Base-by-base conservation (phyloP, 2,888 invertebrate genomes). In the Liodrosophila aerea region DNA sequence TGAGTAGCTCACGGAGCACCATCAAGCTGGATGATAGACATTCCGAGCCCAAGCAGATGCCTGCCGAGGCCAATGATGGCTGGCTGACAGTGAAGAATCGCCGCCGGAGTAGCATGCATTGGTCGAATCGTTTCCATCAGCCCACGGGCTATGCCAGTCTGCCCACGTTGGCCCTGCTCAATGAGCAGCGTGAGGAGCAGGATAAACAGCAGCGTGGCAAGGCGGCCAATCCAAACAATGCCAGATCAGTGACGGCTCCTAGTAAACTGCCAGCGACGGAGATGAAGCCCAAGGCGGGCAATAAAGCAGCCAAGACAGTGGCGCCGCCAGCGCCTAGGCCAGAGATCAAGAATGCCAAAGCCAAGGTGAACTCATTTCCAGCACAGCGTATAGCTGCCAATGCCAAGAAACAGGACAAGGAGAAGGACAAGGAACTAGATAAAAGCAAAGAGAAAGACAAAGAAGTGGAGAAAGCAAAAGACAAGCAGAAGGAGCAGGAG, bases 41-140 rank as follows among this genome's bases (percentile, higher is more conserved):
- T 57, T 87, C 88, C 33, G 84, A 90, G 75, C 85, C 89, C 0
- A 90, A 90, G 56, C 88, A 72, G 77, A 69, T 86, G 83, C 50
- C 51, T 0, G 58, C 69, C 3, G 87, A 88, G 13, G 86, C 92
- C 34, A 86, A 88, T 36, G 95, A 95, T 73, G 98, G 97, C 0
- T 98, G 97, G 98, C 92, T 97, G 66, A 97, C 96, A 0, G 98
- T 98, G 0, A 94, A 96, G 80, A 94, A 94, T 41, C 92, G 94
- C 33, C 91, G 95, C 18, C 92, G 94, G 44, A 92, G 92, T 0
- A 94, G 94, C 86, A 92, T 93, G 11, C 93, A 94, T 68, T 94
- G 94, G 94, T 91, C 94, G 0, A 94, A 94, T 64, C 92, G 96
- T 61, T 96, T 95, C 84, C 93, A 95, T 82, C 94, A 95, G 86